Conservation (phyloP, 2,797 vertebrate genomes). For the Euthynnus affinis region DNA sequence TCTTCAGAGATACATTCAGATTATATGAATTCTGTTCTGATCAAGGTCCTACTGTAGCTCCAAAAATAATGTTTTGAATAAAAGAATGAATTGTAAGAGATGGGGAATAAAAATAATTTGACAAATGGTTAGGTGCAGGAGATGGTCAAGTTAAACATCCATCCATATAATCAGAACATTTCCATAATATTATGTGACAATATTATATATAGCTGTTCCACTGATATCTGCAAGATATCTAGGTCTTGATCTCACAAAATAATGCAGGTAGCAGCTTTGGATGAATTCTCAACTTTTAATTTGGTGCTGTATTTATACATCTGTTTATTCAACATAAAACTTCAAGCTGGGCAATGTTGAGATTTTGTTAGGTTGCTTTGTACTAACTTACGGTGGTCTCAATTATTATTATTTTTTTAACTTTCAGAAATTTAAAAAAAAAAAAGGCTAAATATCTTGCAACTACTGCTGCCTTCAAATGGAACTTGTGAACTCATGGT, state of each 20-base stretch:
- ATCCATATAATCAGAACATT: slow-evolving; percentile 32
- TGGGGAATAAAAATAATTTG: slow-evolving; percentile 19
- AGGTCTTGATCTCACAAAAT: slow-evolving; percentile 8
- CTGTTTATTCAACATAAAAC: not conserved
- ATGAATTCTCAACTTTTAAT: not conserved
- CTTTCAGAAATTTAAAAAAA: not conserved
- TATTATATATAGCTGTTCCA: not conserved
- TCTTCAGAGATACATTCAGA: not conserved
- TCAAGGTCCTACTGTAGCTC: not conserved
- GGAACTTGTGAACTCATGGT: too few relatives aligned
- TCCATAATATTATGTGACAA: slow-evolving; percentile 1
- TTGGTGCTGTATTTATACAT: not conserved
- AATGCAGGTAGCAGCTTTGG: not conserved
- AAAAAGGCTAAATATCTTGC: not conserved
- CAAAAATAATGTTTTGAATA: not conserved
- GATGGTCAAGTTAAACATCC: slow-evolving; percentile 19
- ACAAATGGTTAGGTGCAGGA: slow-evolving; percentile 38
- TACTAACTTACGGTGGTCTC: not conserved
- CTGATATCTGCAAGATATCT: slow-evolving; percentile 1
- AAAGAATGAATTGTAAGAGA: slow-evolving; percentile 9
- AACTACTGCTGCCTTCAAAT: too few relatives aligned
- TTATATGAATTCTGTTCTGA: slow-evolving; percentile 6
- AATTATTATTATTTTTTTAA: not conserved
- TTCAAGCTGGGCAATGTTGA: not conserved
- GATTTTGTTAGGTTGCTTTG: slow-evolving; percentile 4